Evolutionary conservation across 2,888 invertebrate species (phyloP), one percentile per base, ranked within the genome.

Genomic region (Lycia hirtaria): DNA sequence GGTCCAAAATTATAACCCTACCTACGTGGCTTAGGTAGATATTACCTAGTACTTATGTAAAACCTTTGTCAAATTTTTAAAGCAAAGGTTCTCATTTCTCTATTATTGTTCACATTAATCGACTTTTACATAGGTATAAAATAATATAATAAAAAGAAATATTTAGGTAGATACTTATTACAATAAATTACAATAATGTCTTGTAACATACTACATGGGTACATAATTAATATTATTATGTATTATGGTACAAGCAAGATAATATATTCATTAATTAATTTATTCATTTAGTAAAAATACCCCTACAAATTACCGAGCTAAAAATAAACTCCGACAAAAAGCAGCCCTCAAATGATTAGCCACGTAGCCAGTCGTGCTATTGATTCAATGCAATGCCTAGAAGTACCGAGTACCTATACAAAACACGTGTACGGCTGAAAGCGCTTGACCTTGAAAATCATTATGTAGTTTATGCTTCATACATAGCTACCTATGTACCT

Each of bases 391-490:
- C 73, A 78, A 68, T 71, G 67, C 65, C 64, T 77, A 70, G 60
- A 69, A 58, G 12, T 54, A 65, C 1, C 12, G 7, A 26, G 17
- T 19, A 37, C 37, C 3, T 67, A 76, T 75, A 78, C n/a, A n/a
- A n/a, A n/a, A n/a, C n/a, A n/a, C 78, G 76, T 75, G 68, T 37
- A 1, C 63, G 50, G 64, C 79, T 79, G 79, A 79, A 79, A 79
- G 87, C 88, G 81, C 78, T 71, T 77, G 83, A 78, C 88, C 88
- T 88, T 88, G 88, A 76, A 75, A 82, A 76, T 74, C 76, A 78
- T 80, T 82, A 75, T 75, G 71, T 72, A 72, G 67, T 56, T 68
- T 73, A 75, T 76, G 76, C 75, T 72, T 72, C 72, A 77, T 80
- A 80, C 75, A 73, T 81, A 82, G 76, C 72, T 73, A 60, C 26